These are phyloP conservation scores for Chrysogorgia sp. DNA, from an alignment of 92 coral and sea anemone species.

Conservation along the genomic window DNA sequence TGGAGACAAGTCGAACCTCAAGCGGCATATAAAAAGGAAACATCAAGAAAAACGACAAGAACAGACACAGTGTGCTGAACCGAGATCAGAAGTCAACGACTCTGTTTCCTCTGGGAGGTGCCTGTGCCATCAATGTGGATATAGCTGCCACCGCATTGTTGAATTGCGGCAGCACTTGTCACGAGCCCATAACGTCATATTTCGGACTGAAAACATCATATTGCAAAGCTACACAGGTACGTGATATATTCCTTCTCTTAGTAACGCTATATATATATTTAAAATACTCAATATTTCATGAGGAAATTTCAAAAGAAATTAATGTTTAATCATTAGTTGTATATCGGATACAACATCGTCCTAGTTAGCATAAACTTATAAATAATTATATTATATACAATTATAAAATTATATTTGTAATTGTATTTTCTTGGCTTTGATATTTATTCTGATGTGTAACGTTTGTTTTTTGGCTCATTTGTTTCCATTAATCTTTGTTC, in stretches of 20 bases:
- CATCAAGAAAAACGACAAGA: conserved; percentile 24
- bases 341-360: conserved; percentile 4
- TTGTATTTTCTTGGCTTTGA: neutral
- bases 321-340: too few relatives aligned
- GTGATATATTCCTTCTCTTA: neutral
- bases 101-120: conserved; percentile 43
- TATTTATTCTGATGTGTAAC: conserved; percentile 1
- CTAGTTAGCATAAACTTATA: neutral
- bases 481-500: conserved; percentile 7
- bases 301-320: too few relatives aligned
- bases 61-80: neutral
- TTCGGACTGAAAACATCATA: conserved; percentile 30
- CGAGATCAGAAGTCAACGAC: neutral
- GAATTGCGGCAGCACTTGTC: conserved; percentile 43
- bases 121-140: conserved; percentile 44
- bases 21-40: conserved; percentile 42
- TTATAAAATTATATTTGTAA: neutral
- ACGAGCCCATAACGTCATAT: conserved; percentile 39
- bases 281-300: too few relatives aligned
- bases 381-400: neutral
- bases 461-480: neutral
- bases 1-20: conserved; percentile 30
- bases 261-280: too few relatives aligned
- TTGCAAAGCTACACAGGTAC: conserved; percentile 39
- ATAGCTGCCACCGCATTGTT: conserved; percentile 42